A percentile compares a stretch with the other conserved stretches of the same genome.
Evolutionary conservation across 2,888 invertebrate genomes (phyloP).

Genomic region (Diarsia dahlii): DNA sequence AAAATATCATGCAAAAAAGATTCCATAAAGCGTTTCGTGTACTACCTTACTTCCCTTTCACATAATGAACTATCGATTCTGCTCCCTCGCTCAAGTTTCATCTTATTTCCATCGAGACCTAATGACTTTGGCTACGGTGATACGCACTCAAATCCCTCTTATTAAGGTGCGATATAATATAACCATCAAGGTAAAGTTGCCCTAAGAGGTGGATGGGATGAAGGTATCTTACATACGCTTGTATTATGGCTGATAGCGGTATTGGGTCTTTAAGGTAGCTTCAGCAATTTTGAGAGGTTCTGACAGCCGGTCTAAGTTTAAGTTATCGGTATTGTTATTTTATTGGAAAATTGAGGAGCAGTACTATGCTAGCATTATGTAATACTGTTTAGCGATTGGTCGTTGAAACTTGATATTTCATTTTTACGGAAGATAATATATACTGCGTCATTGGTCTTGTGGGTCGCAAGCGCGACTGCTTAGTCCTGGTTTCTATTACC

Average conservation of each 20-base stretch:
- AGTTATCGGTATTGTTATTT: background rate
- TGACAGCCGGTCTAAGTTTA: background rate
- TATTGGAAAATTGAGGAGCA: background rate
- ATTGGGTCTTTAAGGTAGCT: background rate
- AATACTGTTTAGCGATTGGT: background rate
- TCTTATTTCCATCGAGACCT: constrained; percentile 60
- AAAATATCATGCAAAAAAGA: constrained; percentile 37
- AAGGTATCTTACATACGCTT: background rate
- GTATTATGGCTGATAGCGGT: background rate
- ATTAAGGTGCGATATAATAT: constrained; percentile 45
- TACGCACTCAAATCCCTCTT: constrained; percentile 49
- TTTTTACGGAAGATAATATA: background rate
- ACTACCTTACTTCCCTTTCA: constrained; percentile 20
- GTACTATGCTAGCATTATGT: background rate
- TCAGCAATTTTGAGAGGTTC: constrained; percentile 11
- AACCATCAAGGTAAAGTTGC: constrained; percentile 23
- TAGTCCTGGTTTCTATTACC: no score
- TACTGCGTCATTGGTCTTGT: no score
- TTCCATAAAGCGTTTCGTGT: constrained; percentile 28
- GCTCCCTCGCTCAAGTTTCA: constrained; percentile 53
- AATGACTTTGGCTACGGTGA: constrained; percentile 53
- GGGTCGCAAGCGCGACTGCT: no score
- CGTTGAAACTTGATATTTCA: no score
- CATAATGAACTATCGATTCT: constrained; percentile 63
- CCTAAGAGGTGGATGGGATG: constrained; percentile 2